Percentiles rank a stretch among this genome's conserved stretches.
Evolutionary conservation across 2,113 vertebrate genomes (phyloP).

Genomic region (Rhinolophus ferrumequinum): DNA sequence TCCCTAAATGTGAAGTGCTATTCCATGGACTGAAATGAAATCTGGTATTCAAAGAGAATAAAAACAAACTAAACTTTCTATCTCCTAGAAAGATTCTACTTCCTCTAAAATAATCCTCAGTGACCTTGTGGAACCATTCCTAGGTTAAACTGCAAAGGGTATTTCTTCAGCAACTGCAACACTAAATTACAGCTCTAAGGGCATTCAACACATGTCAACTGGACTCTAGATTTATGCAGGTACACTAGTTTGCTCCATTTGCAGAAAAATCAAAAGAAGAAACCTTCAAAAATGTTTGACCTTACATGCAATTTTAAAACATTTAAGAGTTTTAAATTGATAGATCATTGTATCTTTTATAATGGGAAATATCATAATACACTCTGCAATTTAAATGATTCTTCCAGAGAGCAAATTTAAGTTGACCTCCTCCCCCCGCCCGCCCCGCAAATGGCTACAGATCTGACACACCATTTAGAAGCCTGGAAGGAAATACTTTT

Average conservation of each 20-base stretch:
- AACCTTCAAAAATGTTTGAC: constrained; percentile 35
- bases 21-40: neutral
- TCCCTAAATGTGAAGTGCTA: neutral
- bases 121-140: constrained; percentile 35
- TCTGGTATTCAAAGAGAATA: neutral
- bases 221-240: neutral
- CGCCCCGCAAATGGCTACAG: constrained; percentile 66
- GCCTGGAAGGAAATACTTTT: constrained; percentile 47
- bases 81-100: neutral
- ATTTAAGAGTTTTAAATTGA: constrained; percentile 13
- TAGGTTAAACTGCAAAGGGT: neutral
- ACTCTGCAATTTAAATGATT: constrained; percentile 56
- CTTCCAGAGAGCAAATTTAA: constrained; percentile 67
- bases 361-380: constrained; percentile 51
- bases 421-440: constrained; percentile 33
- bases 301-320: constrained; percentile 50
- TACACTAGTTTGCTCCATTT: neutral
- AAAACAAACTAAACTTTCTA: neutral
- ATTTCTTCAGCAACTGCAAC: neutral
- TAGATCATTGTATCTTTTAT: constrained; percentile 29
- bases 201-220: neutral
- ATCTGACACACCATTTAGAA: constrained; percentile 60
- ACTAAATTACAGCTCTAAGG: neutral
- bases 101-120: constrained; percentile 44
- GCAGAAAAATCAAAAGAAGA: constrained; percentile 60